A percentile compares a stretch with the other conserved stretches of the same genome.
Conservation (phyloP, 92 coral and sea anemone genomes). For the Palythoa caribaeorum region DNA sequence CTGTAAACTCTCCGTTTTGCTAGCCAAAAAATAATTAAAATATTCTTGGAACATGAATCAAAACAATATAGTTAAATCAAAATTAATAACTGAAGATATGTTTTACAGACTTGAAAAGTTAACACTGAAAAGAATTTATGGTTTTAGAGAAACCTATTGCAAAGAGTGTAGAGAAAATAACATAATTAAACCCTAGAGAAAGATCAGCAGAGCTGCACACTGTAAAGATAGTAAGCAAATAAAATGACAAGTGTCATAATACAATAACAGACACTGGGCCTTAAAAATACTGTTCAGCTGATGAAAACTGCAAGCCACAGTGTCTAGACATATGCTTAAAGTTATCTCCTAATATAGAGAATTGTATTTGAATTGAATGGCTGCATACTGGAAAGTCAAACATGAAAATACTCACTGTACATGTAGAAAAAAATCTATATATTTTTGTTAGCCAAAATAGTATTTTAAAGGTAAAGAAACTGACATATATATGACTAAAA, state of each 20-base stretch:
- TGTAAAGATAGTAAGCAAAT: neutral
- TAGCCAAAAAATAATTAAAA: too few relatives aligned
- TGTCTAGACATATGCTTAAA: constrained; percentile 47
- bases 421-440: too few relatives aligned
- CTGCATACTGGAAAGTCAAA: neutral
- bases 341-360: neutral
- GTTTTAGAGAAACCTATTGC: too few relatives aligned
- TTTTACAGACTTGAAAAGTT: neutral
- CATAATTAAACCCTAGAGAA: neutral
- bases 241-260: constrained; percentile 1
- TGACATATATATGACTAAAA: too few relatives aligned
- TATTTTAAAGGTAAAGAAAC: too few relatives aligned
- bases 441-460: too few relatives aligned
- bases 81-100: too few relatives aligned
- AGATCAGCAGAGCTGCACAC: neutral
- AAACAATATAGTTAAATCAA: too few relatives aligned
- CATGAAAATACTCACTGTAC: neutral
- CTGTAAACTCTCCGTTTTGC: too few relatives aligned
- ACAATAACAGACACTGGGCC: neutral
- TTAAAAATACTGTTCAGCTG: neutral
- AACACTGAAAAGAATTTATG: neutral
- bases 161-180: neutral
- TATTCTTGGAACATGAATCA: too few relatives aligned
- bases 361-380: neutral
- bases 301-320: neutral